phyloP scores from a whole-genome alignment of 2,888 invertebrate species.

The Taenaris catops region DNA sequence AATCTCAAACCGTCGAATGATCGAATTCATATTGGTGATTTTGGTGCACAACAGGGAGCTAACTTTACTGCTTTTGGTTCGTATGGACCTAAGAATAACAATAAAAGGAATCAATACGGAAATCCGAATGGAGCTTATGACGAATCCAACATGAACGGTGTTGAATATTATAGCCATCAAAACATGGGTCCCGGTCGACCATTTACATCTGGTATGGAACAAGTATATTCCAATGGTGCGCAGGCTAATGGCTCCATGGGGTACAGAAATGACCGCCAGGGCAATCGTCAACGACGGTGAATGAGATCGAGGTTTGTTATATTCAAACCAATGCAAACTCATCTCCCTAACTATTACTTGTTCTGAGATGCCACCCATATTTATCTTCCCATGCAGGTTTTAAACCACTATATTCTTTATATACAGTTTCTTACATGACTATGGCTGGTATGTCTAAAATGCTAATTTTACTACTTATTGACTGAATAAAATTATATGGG shows the following conservation, averaged over 20 bases:
- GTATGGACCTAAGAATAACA: conserved; percentile 50
- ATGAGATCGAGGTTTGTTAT: conserved; percentile 71
- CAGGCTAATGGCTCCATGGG: conserved; percentile 70
- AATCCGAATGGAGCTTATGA: conserved; percentile 39
- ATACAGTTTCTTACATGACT: conserved; percentile 2
- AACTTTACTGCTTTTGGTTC: conserved; percentile 72
- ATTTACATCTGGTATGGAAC: conserved; percentile 41
- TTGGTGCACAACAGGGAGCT: conserved; percentile 52
- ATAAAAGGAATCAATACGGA: conserved; percentile 40
- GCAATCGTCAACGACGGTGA: conserved; percentile 71
- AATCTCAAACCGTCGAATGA: too few species aligned
- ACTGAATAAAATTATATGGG: too few species aligned
- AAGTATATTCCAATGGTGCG: conserved; percentile 47
- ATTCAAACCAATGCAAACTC: conserved; percentile 70
- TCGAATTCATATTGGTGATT: conserved; percentile 42
- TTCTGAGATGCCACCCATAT: conserved; percentile 26
- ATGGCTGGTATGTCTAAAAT: conserved; percentile 14
- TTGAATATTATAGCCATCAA: conserved; percentile 50
- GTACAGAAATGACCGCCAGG: conserved; percentile 75
- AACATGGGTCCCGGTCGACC: conserved; percentile 60
- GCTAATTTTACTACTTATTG: conserved; percentile 5
- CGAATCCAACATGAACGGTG: conserved; percentile 36
- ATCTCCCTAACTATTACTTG: conserved; percentile 41
- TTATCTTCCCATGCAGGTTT: conserved; percentile 22
- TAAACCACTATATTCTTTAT: too few species aligned